Conservation (phyloP, 2,888 invertebrate species). For the Conomelus anceps region DNA sequence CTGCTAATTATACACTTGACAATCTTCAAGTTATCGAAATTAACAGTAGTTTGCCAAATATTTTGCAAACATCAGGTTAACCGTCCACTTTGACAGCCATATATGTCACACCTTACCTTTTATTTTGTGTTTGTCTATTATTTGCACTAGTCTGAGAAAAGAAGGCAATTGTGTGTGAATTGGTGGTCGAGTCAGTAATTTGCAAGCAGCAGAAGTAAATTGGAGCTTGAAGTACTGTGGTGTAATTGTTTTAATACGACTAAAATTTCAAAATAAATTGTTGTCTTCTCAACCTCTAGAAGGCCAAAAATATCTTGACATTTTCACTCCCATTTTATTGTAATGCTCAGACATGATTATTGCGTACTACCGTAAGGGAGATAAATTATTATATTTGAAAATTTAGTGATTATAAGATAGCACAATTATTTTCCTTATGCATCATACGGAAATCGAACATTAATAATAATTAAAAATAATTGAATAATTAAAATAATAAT, state of each 20-base stretch:
- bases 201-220: background rate
- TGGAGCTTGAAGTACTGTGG: background rate
- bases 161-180: background rate
- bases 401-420: too few species aligned
- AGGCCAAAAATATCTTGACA: background rate
- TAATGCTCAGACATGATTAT: too few species aligned
- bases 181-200: background rate
- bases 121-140: too few species aligned
- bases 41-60: background rate
- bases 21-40: background rate
- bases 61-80: background rate
- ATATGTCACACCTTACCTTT: background rate
- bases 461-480: too few species aligned
- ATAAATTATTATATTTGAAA: too few species aligned
- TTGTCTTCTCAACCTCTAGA: background rate
- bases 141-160: background rate
- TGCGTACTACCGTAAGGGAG: too few species aligned
- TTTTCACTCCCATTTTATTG: too few species aligned
- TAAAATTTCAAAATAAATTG: background rate
- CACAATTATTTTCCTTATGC: too few species aligned
- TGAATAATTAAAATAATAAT: too few species aligned
- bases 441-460: too few species aligned
- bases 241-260: too few species aligned
- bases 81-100: background rate
- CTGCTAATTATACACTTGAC: background rate